These are phyloP conservation scores for Oryzias melastigma DNA, from an alignment of 2,113 vertebrate species.

Conservation along the genomic window DNA sequence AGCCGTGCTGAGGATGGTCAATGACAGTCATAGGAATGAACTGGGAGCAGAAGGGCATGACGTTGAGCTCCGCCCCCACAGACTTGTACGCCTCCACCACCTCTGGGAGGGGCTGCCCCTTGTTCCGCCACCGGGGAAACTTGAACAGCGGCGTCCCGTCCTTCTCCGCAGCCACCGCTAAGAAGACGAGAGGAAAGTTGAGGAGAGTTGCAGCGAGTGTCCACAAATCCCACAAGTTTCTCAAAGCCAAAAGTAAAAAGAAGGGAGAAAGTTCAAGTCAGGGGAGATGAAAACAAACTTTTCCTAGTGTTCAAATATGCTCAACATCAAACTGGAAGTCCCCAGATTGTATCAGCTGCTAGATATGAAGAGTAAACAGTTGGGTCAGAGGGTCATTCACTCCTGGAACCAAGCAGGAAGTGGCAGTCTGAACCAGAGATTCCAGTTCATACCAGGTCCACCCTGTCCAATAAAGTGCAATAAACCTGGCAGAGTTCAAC, in stretches of 20 bases:
- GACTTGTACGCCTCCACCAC: slow-evolving; percentile 88
- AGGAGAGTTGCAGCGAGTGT: not conserved
- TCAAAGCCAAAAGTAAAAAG: too few relatives aligned
- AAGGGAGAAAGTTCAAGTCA: too few relatives aligned
- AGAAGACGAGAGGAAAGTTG: not conserved
- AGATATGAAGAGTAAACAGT: too few relatives aligned
- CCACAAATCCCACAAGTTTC: too few relatives aligned
- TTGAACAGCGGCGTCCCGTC: slow-evolving; percentile 96
- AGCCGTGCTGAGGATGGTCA: slow-evolving; percentile 87
- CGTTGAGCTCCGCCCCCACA: slow-evolving; percentile 93
- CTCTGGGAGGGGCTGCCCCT: slow-evolving; percentile 88
- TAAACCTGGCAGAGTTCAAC: not conserved
- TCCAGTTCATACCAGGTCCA: not conserved
- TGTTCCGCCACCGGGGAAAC: slow-evolving; percentile 90
- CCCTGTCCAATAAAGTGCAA: not conserved
- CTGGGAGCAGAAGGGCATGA: slow-evolving; percentile 97
- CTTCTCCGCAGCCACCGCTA: slow-evolving; percentile 91
- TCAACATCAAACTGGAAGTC: too few relatives aligned
- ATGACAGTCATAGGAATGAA: slow-evolving; percentile 98
- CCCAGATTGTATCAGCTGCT: too few relatives aligned
- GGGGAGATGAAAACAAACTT: too few relatives aligned
- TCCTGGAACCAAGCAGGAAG: not conserved
- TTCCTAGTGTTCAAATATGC: too few relatives aligned
- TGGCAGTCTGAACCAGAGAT: not conserved
- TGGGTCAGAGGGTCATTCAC: too few relatives aligned